These are phyloP conservation scores for Nephrocerus scutellatus DNA, from an alignment of 2,888 invertebrate species.

Conservation along the genomic window DNA sequence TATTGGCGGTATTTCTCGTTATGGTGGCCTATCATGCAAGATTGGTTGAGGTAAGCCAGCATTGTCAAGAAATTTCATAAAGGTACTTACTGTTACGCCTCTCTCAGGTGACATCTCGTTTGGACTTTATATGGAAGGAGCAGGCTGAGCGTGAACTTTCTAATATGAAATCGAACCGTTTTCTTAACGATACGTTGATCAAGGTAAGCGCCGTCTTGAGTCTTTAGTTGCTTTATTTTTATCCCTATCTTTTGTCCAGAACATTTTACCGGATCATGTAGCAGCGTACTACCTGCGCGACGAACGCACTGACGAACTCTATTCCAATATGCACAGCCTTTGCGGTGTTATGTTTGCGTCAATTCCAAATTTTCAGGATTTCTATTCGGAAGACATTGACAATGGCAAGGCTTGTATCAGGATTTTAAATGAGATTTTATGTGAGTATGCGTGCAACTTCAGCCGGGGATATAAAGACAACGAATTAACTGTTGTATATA, in stretches of 20 bases:
- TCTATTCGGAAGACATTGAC: constrained; percentile 95
- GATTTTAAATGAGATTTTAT: constrained; percentile 95
- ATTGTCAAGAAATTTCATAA: background rate
- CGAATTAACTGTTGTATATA: background rate
- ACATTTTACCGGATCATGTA: constrained; percentile 94
- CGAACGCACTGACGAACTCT: constrained; percentile 56
- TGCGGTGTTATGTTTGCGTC: constrained; percentile 96
- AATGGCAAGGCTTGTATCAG: constrained; percentile 97
- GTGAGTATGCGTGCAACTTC: constrained; percentile 46
- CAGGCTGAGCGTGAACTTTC: constrained; percentile 88
- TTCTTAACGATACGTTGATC: constrained; percentile 58
- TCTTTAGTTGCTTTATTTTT: too few species aligned
- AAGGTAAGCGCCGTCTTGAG: too few species aligned
- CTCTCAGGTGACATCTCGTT: constrained; percentile 82
- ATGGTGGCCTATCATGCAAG: constrained; percentile 87
- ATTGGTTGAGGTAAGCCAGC: constrained; percentile 64
- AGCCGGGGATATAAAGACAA: background rate
- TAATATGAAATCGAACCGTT: constrained; percentile 88
- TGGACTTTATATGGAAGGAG: constrained; percentile 96
- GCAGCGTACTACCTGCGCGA: constrained; percentile 87
- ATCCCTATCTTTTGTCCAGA: constrained; percentile 67
- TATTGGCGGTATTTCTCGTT: constrained; percentile 72
- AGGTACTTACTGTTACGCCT: too few species aligned
- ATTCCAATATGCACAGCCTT: constrained; percentile 50
- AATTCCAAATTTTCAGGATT: constrained; percentile 95